Conservation (phyloP, 2,888 invertebrate species). For the Tenthredo distinguenda region DNA sequence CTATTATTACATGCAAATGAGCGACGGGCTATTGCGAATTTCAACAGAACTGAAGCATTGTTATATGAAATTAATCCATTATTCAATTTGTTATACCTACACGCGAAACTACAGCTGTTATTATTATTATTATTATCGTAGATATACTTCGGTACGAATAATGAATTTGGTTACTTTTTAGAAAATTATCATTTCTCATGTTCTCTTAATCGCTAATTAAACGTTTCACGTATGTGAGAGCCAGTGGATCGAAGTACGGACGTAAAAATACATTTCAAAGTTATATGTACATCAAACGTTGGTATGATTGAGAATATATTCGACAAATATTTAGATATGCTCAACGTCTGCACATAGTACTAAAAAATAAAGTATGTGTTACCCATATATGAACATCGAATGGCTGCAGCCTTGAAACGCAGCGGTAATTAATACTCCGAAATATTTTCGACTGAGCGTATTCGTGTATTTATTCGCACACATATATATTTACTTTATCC, state of each 20-base stretch:
- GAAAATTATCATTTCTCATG: not conserved
- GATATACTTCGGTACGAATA: not conserved
- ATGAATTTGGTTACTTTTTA: not conserved
- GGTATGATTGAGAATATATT: not conserved
- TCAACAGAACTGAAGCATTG: not conserved
- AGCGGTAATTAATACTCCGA: slow-evolving; percentile 10
- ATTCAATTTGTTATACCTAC: not conserved
- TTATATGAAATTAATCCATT: not conserved
- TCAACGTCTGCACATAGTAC: not conserved
- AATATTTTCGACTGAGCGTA: not conserved
- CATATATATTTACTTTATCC: not conserved
- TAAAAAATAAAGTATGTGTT: not conserved
- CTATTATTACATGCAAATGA: slow-evolving; percentile 12
- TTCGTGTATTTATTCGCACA: not conserved
- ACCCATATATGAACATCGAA: not conserved
- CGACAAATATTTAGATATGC: not conserved
- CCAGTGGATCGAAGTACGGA: not conserved
- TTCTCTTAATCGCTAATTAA: not conserved
- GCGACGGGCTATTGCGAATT: not conserved
- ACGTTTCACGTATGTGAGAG: not conserved
- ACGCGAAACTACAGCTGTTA: not conserved
- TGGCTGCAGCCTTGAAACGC: slow-evolving; percentile 31
- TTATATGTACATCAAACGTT: not conserved
- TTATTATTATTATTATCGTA: not conserved
- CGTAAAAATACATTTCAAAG: not conserved